Conservation (phyloP, 2,888 invertebrate species). For the Drosophila gaucha region DNA sequence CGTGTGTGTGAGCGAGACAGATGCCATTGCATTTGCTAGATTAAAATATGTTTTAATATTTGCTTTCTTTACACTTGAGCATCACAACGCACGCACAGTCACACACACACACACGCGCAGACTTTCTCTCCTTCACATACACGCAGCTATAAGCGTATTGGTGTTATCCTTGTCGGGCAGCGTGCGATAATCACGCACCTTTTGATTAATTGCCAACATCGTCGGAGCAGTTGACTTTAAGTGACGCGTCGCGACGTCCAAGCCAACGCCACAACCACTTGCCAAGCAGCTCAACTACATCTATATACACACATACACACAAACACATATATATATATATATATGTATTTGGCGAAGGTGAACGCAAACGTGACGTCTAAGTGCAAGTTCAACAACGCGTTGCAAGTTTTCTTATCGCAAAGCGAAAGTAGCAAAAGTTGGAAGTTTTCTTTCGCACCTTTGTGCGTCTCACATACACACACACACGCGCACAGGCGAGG, state of each 20-base stretch:
- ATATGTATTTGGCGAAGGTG: conserved; percentile 22
- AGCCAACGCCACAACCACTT: neutral
- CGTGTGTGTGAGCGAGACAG: conserved; percentile 6
- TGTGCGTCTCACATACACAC: conserved; percentile 27
- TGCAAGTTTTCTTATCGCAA: conserved; percentile 69
- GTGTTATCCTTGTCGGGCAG: conserved; percentile 32
- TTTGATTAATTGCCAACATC: conserved; percentile 81
- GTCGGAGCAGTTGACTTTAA: conserved; percentile 57
- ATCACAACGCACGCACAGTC: conserved; percentile 23
- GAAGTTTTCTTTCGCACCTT: conserved; percentile 49
- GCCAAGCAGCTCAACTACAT: too few species aligned
- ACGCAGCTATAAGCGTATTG: conserved; percentile 37
- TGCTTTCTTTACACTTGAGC: conserved; percentile 66
- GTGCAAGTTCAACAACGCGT: conserved; percentile 73
- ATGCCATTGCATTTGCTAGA: conserved; percentile 68
- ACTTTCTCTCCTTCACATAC: neutral
- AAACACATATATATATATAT: neutral
- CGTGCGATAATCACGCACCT: conserved; percentile 78
- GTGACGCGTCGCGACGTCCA: conserved; percentile 31
- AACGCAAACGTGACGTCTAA: conserved; percentile 55
- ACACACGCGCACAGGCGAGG: conserved; percentile 3
- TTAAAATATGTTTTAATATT: conserved; percentile 80
- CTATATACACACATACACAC: conserved; percentile 1
- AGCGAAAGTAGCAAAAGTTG: conserved; percentile 46
- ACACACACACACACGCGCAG: neutral